Base-by-base conservation (phyloP, 2,888 invertebrate species). In the Parnassius apollo region DNA sequence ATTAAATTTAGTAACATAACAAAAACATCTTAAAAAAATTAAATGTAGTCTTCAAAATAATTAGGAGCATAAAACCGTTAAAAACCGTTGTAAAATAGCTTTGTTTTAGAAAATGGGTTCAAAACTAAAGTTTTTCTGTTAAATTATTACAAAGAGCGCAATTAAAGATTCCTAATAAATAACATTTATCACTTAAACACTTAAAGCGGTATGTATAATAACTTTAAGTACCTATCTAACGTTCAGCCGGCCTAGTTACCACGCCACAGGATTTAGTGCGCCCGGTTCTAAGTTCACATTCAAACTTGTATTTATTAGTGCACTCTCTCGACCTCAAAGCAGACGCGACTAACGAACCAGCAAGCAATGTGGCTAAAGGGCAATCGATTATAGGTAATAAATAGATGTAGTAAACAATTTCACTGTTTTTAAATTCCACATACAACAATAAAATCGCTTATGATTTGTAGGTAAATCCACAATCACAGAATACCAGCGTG, bases 261-360 rank as follows among this genome's bases (percentile, higher is more conserved):
- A 78, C 78, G 76, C 67, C 68, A 64, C 66, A 68, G 71, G 71
- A 76, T 75, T 77, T 74, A 75, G 68, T 73, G 67, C 73, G 66
- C 42, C 62, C 58, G 67, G 72, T 72, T 66, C 68, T 72, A 74
- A 74, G 76, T 78, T 78, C 76, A 78, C 71, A 62, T 62, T 62
- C 58, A 70, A 55, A 62, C 63, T 66, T 67, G 74, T 76, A 81
- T 82, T 78, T 81, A 81, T 80, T 70, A 75, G 69, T 70, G 76
- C 76, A 76, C 74, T 75, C 74, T 74, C 73, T 73, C 75, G 71
- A 79, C 77, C 77, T 73, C 60, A 63, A 64, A 66, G 72, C 69
- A 69, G 62, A 66, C 65, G 67, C 63, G 59, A 61, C 76, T 81
- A 81, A 82, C 80, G 80, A 82, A 79, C 67, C 55, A 66, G 66